Evolutionary conservation across 2,113 vertebrate species (phyloP).

Genomic region (Gavialis gangeticus): DNA sequence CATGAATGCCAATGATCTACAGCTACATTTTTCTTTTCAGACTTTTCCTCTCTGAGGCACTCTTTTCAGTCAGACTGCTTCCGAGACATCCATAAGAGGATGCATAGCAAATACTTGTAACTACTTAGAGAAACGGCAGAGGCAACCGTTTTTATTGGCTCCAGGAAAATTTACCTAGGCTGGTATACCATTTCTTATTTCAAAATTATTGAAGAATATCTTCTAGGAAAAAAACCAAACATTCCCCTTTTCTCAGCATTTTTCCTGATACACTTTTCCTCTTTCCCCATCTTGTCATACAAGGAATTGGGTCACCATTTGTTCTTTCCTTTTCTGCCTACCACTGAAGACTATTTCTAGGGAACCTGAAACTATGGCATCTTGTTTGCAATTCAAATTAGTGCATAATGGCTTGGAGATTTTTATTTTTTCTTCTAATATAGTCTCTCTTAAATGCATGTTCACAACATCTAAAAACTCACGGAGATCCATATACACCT

Average conservation of each 20-base stretch:
- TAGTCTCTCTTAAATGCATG: conserved; percentile 33
- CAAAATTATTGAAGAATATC: conserved; percentile 50
- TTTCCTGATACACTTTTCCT: neutral
- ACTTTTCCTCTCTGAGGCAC: conserved; percentile 70
- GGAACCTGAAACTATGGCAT: neutral
- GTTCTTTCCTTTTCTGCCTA: conserved; percentile 26
- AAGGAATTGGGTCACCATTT: conserved; percentile 20
- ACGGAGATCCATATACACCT: neutral
- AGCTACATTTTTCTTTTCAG: conserved; percentile 70
- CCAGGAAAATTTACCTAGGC: conserved; percentile 55
- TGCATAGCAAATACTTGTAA: conserved; percentile 74
- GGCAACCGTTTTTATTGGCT: conserved; percentile 16
- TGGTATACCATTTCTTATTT: conserved; percentile 37
- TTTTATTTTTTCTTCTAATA: conserved; percentile 8
- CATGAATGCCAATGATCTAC: conserved; percentile 80
- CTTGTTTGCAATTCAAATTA: conserved; percentile 52
- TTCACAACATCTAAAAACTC: conserved; percentile 30
- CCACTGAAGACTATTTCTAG: conserved; percentile 22
- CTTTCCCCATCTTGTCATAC: neutral
- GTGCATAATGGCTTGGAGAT: conserved; percentile 13
- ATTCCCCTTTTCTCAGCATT: neutral
- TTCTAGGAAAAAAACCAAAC: neutral
- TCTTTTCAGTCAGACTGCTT: conserved; percentile 69
- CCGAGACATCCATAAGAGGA: conserved; percentile 59
- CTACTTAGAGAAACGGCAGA: conserved; percentile 52